These are phyloP conservation scores for Pseudomugil gertrudae DNA, from an alignment of 2,797 vertebrate genomes.

Conservation along the genomic window DNA sequence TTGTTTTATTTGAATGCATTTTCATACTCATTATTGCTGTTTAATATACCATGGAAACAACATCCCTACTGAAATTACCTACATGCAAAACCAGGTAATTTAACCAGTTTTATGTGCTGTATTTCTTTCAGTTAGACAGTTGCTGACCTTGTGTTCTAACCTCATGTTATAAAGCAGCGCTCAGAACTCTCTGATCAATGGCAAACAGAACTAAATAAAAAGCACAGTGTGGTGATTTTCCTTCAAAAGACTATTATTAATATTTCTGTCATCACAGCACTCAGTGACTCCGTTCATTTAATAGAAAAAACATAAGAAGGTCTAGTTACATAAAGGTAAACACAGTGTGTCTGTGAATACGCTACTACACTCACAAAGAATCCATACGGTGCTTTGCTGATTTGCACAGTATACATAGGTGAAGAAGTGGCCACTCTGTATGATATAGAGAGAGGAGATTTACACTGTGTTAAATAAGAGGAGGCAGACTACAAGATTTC, in stretches of 20 bases:
- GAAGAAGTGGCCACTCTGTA: conserved; percentile 14
- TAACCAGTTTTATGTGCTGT: conserved; percentile 42
- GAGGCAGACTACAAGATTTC: conserved; percentile 50
- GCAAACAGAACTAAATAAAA: conserved; percentile 14
- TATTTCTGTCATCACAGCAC: background rate
- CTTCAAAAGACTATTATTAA: background rate
- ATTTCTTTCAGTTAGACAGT: conserved; percentile 55
- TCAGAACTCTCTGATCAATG: conserved; percentile 11
- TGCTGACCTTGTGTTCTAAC: conserved; percentile 23
- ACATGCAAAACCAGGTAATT: conserved; percentile 20
- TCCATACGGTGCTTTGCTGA: conserved; percentile 12
- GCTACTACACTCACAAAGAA: background rate
- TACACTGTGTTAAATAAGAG: conserved; percentile 54
- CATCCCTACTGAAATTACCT: no score
- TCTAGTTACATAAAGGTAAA: background rate
- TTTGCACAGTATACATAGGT: conserved; percentile 1
- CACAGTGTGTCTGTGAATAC: background rate
- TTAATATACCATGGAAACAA: background rate
- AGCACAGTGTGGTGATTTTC: background rate
- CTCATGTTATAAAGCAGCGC: conserved; percentile 20
- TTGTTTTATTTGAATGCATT: background rate
- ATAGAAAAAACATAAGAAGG: background rate
- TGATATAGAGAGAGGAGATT: conserved; percentile 34
- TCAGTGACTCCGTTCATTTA: background rate
- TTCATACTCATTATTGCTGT: background rate